Conservation (phyloP, 2,888 invertebrate genomes). For the Sminthurides aquaticus region DNA sequence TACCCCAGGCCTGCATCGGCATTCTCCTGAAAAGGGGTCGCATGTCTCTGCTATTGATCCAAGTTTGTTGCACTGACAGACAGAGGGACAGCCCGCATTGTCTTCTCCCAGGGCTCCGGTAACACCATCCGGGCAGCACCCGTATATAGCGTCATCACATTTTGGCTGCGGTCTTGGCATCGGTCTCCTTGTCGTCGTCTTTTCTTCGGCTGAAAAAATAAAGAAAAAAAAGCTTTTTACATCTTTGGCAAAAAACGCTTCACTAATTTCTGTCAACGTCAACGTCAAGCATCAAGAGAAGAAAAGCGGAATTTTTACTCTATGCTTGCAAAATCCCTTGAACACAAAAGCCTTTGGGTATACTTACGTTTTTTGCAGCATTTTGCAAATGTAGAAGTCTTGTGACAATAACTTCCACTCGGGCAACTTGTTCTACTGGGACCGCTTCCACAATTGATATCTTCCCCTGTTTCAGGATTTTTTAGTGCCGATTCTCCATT, state of each 20-base stretch:
- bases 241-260: too few species aligned
- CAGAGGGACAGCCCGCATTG: slow-evolving; percentile 70
- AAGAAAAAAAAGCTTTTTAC: neutral
- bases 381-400: slow-evolving; percentile 69
- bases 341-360: too few species aligned
- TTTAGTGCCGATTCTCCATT: slow-evolving; percentile 73
- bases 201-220: slow-evolving; percentile 21
- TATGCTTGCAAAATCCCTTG: too few species aligned
- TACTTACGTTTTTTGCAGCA: slow-evolving; percentile 73
- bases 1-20: slow-evolving; percentile 77
- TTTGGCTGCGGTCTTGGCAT: slow-evolving; percentile 2
- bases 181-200: slow-evolving; percentile 22
- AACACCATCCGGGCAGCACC: slow-evolving; percentile 66
- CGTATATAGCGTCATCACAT: slow-evolving; percentile 54
- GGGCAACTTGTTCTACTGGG: slow-evolving; percentile 73
- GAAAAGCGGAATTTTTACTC: neutral
- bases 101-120: slow-evolving; percentile 65
- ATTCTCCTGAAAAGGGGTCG: slow-evolving; percentile 68
- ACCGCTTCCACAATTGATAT: slow-evolving; percentile 75
- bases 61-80: slow-evolving; percentile 74
- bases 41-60: slow-evolving; percentile 60
- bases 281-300: neutral
- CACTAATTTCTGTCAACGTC: too few species aligned
- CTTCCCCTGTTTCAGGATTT: slow-evolving; percentile 62
- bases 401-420: slow-evolving; percentile 74